Percentiles rank a stretch among this genome's conserved stretches.
Conservation (phyloP, 2,888 invertebrate species). For the Harpagoxenus sublaevis region DNA sequence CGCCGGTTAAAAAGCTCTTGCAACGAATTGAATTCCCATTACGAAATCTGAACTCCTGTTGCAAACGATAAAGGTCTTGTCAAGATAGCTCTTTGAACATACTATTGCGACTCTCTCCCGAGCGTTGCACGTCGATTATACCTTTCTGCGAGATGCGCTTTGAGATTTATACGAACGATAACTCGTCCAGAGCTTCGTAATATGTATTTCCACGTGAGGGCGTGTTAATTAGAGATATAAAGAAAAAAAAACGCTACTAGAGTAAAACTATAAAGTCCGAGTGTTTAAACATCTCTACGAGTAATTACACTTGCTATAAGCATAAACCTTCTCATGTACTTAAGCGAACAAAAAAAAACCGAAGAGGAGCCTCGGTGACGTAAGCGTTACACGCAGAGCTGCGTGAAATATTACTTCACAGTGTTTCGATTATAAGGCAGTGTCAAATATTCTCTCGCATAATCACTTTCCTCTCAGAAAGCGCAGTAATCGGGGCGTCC, state of each 20-base stretch:
- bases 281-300: conserved; percentile 56
- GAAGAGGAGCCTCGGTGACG: conserved; percentile 41
- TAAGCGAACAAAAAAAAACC: conserved; percentile 55
- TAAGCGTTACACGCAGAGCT: conserved; percentile 49
- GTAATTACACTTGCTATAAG: conserved; percentile 52
- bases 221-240: conserved; percentile 80
- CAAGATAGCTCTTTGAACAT: not conserved
- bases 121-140: not conserved
- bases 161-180: conserved; percentile 27
- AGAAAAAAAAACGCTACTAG: conserved; percentile 71
- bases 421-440: conserved; percentile 51
- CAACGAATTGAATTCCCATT: conserved; percentile 30
- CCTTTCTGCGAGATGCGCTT: not conserved
- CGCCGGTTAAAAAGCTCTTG: conserved; percentile 23
- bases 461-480: conserved; percentile 54
- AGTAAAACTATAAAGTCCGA: conserved; percentile 57
- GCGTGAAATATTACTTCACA: conserved; percentile 53
- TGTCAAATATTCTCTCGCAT: conserved; percentile 56
- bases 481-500: conserved; percentile 44
- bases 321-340: conserved; percentile 64
- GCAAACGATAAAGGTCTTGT: not conserved
- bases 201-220: conserved; percentile 79
- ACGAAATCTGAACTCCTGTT: conserved; percentile 21
- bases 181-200: conserved; percentile 40
- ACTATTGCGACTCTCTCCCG: not conserved